A percentile compares a stretch with the other conserved stretches of the same genome.
Evolutionary conservation across 92 coral and sea anemone species (phyloP).

Genomic region (Epizoanthus illoricatus): DNA sequence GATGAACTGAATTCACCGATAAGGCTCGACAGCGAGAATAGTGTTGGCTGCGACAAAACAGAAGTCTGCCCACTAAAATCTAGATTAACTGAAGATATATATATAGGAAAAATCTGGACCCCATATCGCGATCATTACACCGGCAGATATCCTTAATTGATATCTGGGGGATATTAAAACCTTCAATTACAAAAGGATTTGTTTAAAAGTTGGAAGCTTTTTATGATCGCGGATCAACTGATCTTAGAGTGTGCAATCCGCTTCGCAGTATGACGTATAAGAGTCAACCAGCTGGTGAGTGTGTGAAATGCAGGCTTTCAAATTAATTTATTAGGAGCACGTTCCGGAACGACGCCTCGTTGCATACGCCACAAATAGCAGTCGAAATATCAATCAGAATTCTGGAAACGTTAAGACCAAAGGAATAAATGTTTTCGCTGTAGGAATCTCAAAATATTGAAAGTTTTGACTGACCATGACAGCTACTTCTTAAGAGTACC

Average conservation of each 20-base stretch:
- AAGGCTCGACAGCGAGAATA: background rate
- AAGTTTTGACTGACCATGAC: too few relatives aligned
- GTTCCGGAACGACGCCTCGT: background rate
- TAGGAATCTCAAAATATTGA: too few relatives aligned
- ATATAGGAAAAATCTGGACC: conserved; percentile 10
- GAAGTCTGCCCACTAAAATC: background rate
- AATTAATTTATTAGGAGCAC: background rate
- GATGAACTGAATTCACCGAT: background rate
- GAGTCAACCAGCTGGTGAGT: background rate
- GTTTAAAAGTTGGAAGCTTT: background rate
- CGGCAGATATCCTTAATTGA: conserved; percentile 24
- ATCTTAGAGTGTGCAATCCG: background rate
- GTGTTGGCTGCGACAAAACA: background rate
- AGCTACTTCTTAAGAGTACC: background rate
- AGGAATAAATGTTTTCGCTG: background rate
- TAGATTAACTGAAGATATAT: background rate
- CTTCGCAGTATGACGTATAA: conserved; percentile 23
- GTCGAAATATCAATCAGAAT: background rate
- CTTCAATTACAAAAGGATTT: conserved; percentile 3
- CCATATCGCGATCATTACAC: conserved; percentile 2
- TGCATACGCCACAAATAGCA: background rate
- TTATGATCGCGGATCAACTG: background rate
- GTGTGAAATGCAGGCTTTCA: too few relatives aligned
- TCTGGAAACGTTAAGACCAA: background rate
- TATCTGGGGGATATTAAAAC: conserved; percentile 12